These are phyloP conservation scores for Neofelis nebulosa DNA, from an alignment of 2,113 vertebrate genomes.

Conservation along the genomic window DNA sequence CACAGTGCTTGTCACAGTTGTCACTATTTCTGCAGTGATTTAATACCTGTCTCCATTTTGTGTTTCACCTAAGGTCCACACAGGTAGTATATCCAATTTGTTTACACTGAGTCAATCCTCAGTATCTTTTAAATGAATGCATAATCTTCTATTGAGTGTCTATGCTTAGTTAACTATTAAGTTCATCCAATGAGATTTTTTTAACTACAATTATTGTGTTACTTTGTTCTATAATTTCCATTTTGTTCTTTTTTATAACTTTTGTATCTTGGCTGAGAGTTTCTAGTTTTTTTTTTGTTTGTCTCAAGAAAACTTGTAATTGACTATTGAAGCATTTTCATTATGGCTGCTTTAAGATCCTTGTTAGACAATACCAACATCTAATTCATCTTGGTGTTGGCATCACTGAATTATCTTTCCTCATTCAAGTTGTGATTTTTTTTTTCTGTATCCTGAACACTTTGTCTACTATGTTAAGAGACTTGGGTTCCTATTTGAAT, in stretches of 20 bases:
- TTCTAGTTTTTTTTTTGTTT: conserved; percentile 26
- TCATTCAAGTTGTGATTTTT: background rate
- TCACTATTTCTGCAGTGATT: background rate
- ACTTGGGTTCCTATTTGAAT: background rate
- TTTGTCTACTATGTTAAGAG: background rate
- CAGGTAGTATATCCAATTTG: background rate
- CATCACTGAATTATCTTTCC: background rate
- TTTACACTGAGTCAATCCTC: background rate
- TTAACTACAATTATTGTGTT: background rate
- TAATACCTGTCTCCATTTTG: background rate
- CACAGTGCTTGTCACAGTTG: background rate
- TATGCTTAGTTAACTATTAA: conserved; percentile 24
- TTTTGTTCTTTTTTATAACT: conserved; percentile 16
- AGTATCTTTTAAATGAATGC: background rate
- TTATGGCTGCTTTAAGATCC: background rate
- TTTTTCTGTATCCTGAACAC: background rate
- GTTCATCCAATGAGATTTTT: background rate
- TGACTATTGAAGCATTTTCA: background rate
- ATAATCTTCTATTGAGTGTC: background rate
- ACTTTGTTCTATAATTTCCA: background rate
- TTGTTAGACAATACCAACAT: background rate
- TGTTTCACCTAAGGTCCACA: conserved; percentile 31
- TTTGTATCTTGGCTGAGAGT: background rate
- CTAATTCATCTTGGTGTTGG: background rate
- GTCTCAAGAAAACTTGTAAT: conserved; percentile 6